phyloP scores from a whole-genome alignment of 2,888 invertebrate genomes.

The Megamerina dolium region DNA sequence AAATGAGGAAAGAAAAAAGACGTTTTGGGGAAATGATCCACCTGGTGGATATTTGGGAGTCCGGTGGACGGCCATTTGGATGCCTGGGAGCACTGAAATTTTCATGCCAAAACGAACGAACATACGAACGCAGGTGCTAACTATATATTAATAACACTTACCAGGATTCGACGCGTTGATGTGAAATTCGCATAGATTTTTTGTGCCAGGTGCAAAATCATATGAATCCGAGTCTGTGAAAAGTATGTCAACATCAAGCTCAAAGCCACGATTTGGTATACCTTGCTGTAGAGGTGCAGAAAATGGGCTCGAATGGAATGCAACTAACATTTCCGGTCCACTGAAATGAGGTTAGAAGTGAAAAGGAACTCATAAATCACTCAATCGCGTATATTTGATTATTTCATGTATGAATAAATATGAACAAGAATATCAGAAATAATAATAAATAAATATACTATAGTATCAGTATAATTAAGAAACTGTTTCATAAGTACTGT shows the following conservation, averaged over 20 bases:
- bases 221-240: slow-evolving; percentile 83
- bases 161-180: slow-evolving; percentile 63
- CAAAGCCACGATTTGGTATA: slow-evolving; percentile 69
- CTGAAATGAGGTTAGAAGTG: slow-evolving; percentile 36
- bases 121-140: no score
- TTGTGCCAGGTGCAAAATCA: slow-evolving; percentile 64
- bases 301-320: slow-evolving; percentile 79
- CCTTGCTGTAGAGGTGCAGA: slow-evolving; percentile 69
- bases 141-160: no score
- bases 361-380: neutral
- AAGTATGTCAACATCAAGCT: slow-evolving; percentile 79
- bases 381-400: neutral
- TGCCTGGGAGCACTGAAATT: no score
- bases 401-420: neutral
- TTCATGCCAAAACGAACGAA: no score
- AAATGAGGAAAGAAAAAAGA: no score
- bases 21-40: no score
- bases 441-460: no score
- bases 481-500: no score
- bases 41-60: no score
- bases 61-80: no score
- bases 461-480: no score
- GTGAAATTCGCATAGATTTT: slow-evolving; percentile 62
- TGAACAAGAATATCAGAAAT: neutral
- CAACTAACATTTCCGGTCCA: slow-evolving; percentile 79